Conservation (phyloP, 2,888 invertebrate species). For the Ochropacha duplaris region DNA sequence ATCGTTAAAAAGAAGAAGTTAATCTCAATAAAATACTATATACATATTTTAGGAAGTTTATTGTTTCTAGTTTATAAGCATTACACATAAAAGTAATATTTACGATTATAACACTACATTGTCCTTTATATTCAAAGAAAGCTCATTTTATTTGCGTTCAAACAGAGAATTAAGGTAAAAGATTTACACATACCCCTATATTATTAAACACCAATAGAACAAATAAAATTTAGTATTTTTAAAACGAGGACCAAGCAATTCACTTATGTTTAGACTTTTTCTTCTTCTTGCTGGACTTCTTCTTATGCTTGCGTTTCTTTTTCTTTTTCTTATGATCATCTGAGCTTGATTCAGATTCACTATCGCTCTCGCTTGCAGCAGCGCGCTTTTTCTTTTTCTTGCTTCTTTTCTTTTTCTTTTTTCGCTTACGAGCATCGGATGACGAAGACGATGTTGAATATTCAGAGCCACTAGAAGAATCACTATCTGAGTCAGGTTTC, state of each 20-base stretch:
- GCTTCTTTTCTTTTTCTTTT: constrained; percentile 85
- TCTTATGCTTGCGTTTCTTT: constrained; percentile 87
- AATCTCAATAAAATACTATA: not conserved
- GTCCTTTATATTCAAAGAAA: constrained; percentile 13
- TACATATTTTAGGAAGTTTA: constrained; percentile 13
- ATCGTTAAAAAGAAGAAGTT: not conserved
- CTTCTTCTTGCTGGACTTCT: constrained; percentile 87
- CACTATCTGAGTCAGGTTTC: constrained; percentile 72
- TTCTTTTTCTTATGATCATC: constrained; percentile 86
- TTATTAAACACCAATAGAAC: not conserved
- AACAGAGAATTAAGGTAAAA: constrained; percentile 20
- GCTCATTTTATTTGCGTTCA: constrained; percentile 15
- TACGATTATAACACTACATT: constrained; percentile 19
- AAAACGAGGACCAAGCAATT: constrained; percentile 13
- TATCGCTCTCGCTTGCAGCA: constrained; percentile 84
- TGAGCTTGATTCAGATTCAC: constrained; percentile 86
- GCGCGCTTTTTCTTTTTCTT: constrained; percentile 84
- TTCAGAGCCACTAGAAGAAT: constrained; percentile 71
- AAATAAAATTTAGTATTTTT: not conserved
- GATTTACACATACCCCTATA: constrained; percentile 12
- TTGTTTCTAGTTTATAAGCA: constrained; percentile 14
- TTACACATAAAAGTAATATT: constrained; percentile 7
- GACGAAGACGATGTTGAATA: constrained; percentile 78
- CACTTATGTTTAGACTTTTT: constrained; percentile 85
- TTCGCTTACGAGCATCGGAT: constrained; percentile 81